These are phyloP conservation scores for Siniperca chuatsi DNA, from an alignment of 2,113 vertebrate genomes.

Conservation along the genomic window DNA sequence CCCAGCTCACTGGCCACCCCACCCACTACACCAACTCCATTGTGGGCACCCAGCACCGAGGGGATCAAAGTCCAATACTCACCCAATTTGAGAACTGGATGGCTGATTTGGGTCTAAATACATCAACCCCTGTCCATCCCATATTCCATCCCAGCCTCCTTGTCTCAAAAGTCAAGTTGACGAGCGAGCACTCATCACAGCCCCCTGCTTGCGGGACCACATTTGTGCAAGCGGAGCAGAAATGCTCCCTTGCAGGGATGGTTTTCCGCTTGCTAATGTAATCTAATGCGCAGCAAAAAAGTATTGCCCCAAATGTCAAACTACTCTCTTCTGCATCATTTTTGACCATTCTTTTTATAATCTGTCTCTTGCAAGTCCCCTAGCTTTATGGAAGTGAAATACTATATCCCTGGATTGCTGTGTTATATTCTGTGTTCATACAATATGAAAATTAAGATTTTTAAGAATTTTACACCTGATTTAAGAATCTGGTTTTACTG, in stretches of 20 bases:
- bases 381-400: too few relatives aligned
- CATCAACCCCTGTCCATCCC: too few relatives aligned
- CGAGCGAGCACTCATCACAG: too few relatives aligned
- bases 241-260: too few relatives aligned
- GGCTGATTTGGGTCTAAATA: conserved; percentile 7
- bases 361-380: too few relatives aligned
- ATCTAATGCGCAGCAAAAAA: background rate
- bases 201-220: too few relatives aligned
- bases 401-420: background rate
- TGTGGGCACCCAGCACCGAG: conserved; percentile 21
- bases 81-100: background rate
- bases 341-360: background rate
- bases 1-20: conserved; percentile 11
- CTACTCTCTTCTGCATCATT: background rate
- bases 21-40: conserved; percentile 5
- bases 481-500: background rate
- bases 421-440: background rate
- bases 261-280: background rate
- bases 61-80: background rate
- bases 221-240: too few relatives aligned
- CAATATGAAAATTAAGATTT: background rate
- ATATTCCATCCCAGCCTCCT: too few relatives aligned
- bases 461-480: background rate
- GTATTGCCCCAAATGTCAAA: too few relatives aligned
- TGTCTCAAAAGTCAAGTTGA: too few relatives aligned